Evolutionary conservation across 2,888 invertebrate species (phyloP), one percentile per base, ranked within the genome.

Genomic region (Dicranocentrus wangi): DNA sequence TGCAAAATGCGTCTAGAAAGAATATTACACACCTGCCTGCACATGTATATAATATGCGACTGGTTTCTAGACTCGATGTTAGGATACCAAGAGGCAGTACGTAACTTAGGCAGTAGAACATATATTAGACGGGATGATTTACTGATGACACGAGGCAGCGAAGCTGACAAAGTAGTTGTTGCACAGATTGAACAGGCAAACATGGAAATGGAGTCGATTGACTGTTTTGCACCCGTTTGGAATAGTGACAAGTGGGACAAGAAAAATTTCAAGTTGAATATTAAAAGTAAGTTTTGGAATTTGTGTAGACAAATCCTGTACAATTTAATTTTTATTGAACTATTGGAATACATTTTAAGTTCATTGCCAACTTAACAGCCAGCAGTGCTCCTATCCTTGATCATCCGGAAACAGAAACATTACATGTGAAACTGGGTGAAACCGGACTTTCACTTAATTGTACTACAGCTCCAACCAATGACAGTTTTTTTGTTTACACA

Each of bases 151-250:
- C 13, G 13, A 13, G 53, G 13, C n/a, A 15, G 10, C n/a, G 13
- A 53, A n/a, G n/a, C 5, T n/a, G 53, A 53, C 53, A 53, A 17
- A 13, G 8, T 5, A 21, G 25, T 58, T 7, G 8, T 58, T 58
- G 23, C 8, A 5, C 3, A 7, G 2, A 10, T 13, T 5, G 21
- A 5, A 13, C 5, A 3, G n/a, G 58, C 58, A 58, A 3, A 21
- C 58, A 7, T 23, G 8, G n/a, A 58, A 5, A 58, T 58, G 58
- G 23, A 58, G 23, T 58, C 58, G 23, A n/a, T 58, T 23, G 58
- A 58, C n/a, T 58, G 58, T 21, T 58, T 10, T 21, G 8, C 3
- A 13, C 58, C 58, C 5, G 23, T 23, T 7, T 58, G 58, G 58
- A 58, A 58, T 23, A 13, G 13, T 19, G 23, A 3, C 2, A 58